Evolutionary conservation across 2,113 vertebrate species (phyloP).

Genomic region (Hemichromis elongatus): DNA sequence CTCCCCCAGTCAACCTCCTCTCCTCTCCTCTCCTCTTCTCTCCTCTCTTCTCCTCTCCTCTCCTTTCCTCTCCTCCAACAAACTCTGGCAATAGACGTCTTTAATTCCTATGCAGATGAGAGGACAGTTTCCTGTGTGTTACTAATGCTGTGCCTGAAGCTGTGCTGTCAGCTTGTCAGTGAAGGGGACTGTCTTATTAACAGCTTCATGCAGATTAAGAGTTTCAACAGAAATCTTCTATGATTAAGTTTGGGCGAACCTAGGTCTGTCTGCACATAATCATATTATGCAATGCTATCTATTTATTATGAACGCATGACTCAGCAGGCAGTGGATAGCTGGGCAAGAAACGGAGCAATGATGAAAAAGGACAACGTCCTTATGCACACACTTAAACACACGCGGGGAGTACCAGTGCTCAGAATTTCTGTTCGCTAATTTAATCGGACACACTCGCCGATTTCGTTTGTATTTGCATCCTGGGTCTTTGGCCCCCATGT

Average conservation of each 20-base stretch:
- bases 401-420: neutral
- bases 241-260: constrained; percentile 48
- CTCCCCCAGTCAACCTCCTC: constrained; percentile 28
- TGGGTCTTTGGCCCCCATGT: neutral
- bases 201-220: constrained; percentile 42
- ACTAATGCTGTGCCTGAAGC: constrained; percentile 44
- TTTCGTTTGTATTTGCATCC: neutral
- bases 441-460: neutral
- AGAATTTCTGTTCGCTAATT: neutral
- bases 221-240: constrained; percentile 26
- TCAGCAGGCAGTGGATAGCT: constrained; percentile 55
- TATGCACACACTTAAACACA: neutral
- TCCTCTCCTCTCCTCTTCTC: neutral
- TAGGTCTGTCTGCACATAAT: constrained; percentile 45
- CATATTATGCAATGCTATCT: constrained; percentile 61
- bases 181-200: constrained; percentile 38
- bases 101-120: constrained; percentile 48
- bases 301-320: constrained; percentile 62
- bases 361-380: constrained; percentile 15
- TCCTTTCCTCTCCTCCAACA: neutral
- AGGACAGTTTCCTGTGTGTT: constrained; percentile 43
- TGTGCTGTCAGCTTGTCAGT: constrained; percentile 48
- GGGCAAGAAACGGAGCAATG: constrained; percentile 1
- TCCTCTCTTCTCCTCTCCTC: neutral
- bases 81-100: neutral